phyloP scores from a whole-genome alignment of 2,888 invertebrate species.

The Villa cingulata region DNA sequence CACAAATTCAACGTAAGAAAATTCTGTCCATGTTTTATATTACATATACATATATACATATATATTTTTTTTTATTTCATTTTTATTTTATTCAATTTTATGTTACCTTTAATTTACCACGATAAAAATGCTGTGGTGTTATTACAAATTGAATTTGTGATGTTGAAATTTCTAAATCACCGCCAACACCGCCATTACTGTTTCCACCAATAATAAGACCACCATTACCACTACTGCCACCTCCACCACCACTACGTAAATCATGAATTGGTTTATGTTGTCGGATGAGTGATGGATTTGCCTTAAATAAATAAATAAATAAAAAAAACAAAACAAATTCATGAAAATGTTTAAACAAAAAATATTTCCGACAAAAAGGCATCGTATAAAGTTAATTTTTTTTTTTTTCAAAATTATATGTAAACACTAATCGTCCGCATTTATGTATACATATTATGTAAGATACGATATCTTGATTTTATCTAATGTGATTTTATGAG shows the following conservation, averaged over 20 bases:
- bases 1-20: not conserved
- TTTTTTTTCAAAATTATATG: no score
- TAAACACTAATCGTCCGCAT: no score
- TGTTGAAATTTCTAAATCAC: constrained; percentile 37
- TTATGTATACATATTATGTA: no score
- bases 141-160: constrained; percentile 41
- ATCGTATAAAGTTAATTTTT: no score
- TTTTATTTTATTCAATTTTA: not conserved
- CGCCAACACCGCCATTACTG: no score
- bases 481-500: no score
- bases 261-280: constrained; percentile 28
- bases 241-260: no score
- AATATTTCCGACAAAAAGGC: no score
- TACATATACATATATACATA: not conserved
- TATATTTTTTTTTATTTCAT: not conserved
- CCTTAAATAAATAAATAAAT: constrained; percentile 12
- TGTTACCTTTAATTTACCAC: constrained; percentile 40
- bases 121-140: constrained; percentile 38
- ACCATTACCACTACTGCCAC: no score
- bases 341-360: not conserved
- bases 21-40: not conserved
- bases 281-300: constrained; percentile 29
- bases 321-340: no score
- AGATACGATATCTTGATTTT: no score
- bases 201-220: no score